phyloP scores from a whole-genome alignment of 2,113 vertebrate genomes.

The Crypturellus undulatus region DNA sequence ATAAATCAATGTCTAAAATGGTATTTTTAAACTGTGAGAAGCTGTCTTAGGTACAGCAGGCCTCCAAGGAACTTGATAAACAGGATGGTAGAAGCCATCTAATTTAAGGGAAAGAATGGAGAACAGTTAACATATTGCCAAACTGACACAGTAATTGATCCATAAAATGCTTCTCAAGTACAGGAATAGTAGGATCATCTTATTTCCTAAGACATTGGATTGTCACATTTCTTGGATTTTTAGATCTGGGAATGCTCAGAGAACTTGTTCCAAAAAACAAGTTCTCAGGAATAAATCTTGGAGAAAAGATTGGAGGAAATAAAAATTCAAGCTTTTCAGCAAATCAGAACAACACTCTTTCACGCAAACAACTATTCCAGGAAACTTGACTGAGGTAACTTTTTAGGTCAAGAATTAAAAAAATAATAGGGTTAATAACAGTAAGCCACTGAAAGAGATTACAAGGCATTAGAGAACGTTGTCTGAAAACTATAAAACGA shows the following conservation, averaged over 20 bases:
- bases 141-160: not conserved
- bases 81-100: not conserved
- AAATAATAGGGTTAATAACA: not conserved
- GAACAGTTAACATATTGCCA: not conserved
- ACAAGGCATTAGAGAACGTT: not conserved
- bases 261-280: not conserved
- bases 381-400: not conserved
- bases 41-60: not conserved
- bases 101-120: not conserved
- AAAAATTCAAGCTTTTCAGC: not conserved
- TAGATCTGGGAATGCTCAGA: too few relatives aligned
- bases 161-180: not conserved
- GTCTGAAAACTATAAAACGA: not conserved
- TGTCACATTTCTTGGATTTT: not conserved
- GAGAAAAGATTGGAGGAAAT: not conserved
- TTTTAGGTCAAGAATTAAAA: slow-evolving; percentile 10
- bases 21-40: not conserved
- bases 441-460: not conserved
- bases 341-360: not conserved
- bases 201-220: not conserved
- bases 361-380: not conserved
- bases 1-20: not conserved
- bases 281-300: not conserved
- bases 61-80: not conserved
- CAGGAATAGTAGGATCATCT: not conserved